These are phyloP conservation scores for Phylloscopus whistleri DNA, from an alignment of 2,113 vertebrate species.

Conservation along the genomic window DNA sequence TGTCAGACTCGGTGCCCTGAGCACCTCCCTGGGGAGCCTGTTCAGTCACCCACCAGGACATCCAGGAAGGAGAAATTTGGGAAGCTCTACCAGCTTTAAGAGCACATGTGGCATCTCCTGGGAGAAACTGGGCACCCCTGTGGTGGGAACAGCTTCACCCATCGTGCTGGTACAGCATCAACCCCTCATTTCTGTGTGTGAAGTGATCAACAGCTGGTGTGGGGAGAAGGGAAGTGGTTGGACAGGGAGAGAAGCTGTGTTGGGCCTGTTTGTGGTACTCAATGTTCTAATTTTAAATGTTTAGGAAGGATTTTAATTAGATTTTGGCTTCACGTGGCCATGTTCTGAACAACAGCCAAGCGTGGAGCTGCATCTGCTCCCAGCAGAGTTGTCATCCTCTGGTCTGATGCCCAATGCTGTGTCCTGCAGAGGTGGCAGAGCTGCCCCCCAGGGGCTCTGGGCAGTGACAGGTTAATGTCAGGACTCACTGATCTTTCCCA, in stretches of 20 bases:
- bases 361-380: neutral
- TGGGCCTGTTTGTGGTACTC: neutral
- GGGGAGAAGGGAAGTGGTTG: neutral
- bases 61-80: neutral
- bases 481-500: neutral
- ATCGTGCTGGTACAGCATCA: fast-evolving
- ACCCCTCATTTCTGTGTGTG: neutral
- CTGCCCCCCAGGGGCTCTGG: neutral
- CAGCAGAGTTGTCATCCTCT: neutral
- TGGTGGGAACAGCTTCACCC: neutral
- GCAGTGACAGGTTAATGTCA: neutral
- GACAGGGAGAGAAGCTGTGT: neutral
- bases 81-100: neutral
- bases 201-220: neutral
- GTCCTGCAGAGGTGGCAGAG: neutral
- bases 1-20: fast-evolving
- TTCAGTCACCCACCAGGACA: neutral
- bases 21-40: neutral
- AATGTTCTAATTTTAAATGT: neutral
- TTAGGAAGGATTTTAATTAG: neutral
- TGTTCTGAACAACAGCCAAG: neutral
- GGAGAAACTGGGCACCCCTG: neutral
- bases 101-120: neutral
- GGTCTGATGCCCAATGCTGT: neutral
- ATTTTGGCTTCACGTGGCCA: fast-evolving